A percentile compares a stretch with the other conserved stretches of the same genome.
phyloP scores from a whole-genome alignment of 2,888 invertebrate species.

The Penaeus monodon region DNA sequence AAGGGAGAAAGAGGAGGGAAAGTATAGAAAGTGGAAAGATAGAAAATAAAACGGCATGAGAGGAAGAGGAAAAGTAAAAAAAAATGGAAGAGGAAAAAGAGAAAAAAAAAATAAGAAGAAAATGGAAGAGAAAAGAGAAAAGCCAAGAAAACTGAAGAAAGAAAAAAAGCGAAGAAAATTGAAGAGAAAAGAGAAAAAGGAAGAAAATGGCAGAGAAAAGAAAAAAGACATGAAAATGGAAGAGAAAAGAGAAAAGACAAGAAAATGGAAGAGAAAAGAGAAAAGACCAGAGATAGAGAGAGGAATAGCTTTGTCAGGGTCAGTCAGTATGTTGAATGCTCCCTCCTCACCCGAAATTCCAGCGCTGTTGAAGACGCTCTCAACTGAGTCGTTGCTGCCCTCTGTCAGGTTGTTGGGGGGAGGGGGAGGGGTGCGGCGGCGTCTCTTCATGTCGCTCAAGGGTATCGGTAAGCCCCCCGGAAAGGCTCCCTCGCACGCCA shows the following conservation, averaged over 20 bases:
- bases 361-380: conserved; percentile 48
- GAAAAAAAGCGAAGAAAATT: not conserved
- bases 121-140: not conserved
- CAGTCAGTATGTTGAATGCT: not conserved
- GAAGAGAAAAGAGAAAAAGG: not conserved
- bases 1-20: too few species aligned
- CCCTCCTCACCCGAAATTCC: conserved; percentile 22
- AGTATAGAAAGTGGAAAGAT: too few species aligned
- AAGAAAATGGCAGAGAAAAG: too few species aligned
- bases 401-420: conserved; percentile 56
- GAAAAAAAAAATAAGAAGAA: not conserved
- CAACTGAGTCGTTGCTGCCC: conserved; percentile 62
- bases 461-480: conserved; percentile 61
- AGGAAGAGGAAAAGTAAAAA: too few species aligned
- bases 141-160: not conserved
- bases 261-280: too few species aligned
- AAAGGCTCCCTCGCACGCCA: conserved; percentile 45
- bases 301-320: too few species aligned
- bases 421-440: conserved; percentile 68
- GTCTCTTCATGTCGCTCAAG: conserved; percentile 66
- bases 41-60: too few species aligned
- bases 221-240: too few species aligned
- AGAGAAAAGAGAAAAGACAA: too few species aligned
- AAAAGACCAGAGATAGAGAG: too few species aligned
- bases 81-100: too few species aligned